Evolutionary conservation across 2,888 invertebrate genomes (phyloP).

Genomic region (Pristionchus entomophagus): DNA sequence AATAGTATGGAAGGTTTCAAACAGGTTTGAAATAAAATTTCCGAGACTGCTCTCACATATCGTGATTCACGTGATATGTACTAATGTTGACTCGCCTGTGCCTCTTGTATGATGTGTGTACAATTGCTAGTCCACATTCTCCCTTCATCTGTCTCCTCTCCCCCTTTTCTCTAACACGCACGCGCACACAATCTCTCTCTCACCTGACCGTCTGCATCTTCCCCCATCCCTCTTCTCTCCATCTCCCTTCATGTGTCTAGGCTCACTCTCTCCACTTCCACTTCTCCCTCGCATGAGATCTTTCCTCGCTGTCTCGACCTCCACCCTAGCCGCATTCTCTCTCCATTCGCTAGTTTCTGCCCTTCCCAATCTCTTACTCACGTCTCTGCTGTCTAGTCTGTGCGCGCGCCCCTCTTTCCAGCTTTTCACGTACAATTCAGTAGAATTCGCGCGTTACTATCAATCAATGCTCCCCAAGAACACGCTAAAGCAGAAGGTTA

Average conservation of each 20-base stretch:
- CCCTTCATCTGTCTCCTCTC: too few species aligned
- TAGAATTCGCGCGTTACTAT: background rate
- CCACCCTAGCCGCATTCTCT: background rate
- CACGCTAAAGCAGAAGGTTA: background rate
- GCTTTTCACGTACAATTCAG: too few species aligned
- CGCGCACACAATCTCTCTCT: background rate
- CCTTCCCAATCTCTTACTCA: background rate
- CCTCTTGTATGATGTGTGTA: too few species aligned
- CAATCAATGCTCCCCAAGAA: background rate
- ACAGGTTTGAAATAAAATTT: too few species aligned
- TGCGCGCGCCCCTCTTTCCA: background rate
- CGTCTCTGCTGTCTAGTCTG: background rate
- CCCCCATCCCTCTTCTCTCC: background rate
- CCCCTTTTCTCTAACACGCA: background rate
- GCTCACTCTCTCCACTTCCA: background rate
- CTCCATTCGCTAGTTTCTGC: slow-evolving; percentile 1
- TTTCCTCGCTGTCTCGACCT: background rate
- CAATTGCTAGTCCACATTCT: too few species aligned
- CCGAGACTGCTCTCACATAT: too few species aligned
- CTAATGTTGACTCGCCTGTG: too few species aligned
- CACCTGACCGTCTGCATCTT: background rate
- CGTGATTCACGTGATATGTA: too few species aligned
- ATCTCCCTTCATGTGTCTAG: too few species aligned
- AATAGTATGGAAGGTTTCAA: too few species aligned
- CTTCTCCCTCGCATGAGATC: background rate